A percentile compares a stretch with the other conserved stretches of the same genome.
Evolutionary conservation across 2,797 vertebrate genomes (phyloP).

Genomic region (Aldrovandia affinis): DNA sequence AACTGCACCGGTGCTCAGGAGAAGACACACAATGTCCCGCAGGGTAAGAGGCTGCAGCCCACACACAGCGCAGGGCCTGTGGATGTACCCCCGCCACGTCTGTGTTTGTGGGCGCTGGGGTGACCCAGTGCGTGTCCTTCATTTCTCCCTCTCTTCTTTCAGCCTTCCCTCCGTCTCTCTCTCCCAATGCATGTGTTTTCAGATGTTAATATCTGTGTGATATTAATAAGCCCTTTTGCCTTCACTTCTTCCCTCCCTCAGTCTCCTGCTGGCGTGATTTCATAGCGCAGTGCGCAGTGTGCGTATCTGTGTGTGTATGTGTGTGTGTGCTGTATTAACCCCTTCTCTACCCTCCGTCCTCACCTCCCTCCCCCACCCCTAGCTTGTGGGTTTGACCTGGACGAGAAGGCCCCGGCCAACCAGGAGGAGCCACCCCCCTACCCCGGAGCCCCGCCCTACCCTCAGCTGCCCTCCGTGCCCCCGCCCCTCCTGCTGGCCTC

Average conservation of each 20-base stretch:
- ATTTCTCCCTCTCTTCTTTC: not conserved
- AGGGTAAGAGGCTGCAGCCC: slow-evolving; percentile 73
- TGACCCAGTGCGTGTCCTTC: not conserved
- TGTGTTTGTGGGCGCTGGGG: slow-evolving; percentile 50
- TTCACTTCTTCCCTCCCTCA: not conserved
- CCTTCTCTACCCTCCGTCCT: not conserved
- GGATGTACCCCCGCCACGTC: not conserved
- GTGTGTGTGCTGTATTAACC: slow-evolving; percentile 34
- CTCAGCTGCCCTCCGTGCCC: slow-evolving; percentile 68
- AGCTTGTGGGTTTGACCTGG: slow-evolving; percentile 80
- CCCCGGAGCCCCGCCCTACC: slow-evolving; percentile 75
- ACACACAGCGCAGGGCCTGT: not conserved
- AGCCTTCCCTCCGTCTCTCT: slow-evolving; percentile 35
- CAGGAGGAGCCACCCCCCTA: slow-evolving; percentile 80
- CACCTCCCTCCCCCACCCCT: slow-evolving; percentile 28
- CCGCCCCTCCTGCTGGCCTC: slow-evolving; percentile 61
- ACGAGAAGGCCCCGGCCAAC: slow-evolving; percentile 75
- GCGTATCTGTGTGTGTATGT: slow-evolving; percentile 28
- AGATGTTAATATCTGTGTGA: slow-evolving; percentile 32
- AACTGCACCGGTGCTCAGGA: slow-evolving; percentile 84
- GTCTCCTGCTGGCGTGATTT: not conserved
- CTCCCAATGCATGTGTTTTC: slow-evolving; percentile 39
- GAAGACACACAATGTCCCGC: slow-evolving; percentile 84
- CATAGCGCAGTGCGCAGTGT: not conserved
- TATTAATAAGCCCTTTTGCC: not conserved